These are phyloP conservation scores for Hypena proboscidalis DNA, from an alignment of 2,888 invertebrate species.

Conservation along the genomic window DNA sequence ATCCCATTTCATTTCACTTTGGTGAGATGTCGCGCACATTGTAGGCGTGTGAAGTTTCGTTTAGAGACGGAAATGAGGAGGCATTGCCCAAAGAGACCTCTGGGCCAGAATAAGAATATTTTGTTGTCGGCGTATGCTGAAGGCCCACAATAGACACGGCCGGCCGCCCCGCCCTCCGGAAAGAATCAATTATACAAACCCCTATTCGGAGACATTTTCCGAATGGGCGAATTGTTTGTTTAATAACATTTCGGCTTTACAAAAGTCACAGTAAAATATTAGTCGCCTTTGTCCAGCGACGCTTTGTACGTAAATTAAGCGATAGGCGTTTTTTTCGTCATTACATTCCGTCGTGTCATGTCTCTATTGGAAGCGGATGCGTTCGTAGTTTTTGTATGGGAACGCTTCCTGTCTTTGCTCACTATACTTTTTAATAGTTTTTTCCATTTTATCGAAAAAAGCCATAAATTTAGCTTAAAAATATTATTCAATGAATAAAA, in stretches of 20 bases:
- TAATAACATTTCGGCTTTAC: slow-evolving; percentile 80
- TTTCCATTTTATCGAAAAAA: slow-evolving; percentile 57
- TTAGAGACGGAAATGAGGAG: slow-evolving; percentile 79
- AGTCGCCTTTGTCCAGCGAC: slow-evolving; percentile 66
- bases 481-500: slow-evolving; percentile 42
- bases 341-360: slow-evolving; percentile 64
- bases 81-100: slow-evolving; percentile 72
- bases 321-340: slow-evolving; percentile 67
- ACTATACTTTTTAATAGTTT: slow-evolving; percentile 69
- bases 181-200: slow-evolving; percentile 82
- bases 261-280: slow-evolving; percentile 79
- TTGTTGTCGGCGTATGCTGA: slow-evolving; percentile 58
- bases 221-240: slow-evolving; percentile 85
- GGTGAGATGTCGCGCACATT: slow-evolving; percentile 69
- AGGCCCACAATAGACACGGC: slow-evolving; percentile 65
- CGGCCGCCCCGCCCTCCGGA: slow-evolving; percentile 77
- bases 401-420: slow-evolving; percentile 68
- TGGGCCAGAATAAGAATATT: slow-evolving; percentile 72
- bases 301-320: slow-evolving; percentile 73
- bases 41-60: slow-evolving; percentile 72
- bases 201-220: slow-evolving; percentile 71
- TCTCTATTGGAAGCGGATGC: slow-evolving; percentile 75
- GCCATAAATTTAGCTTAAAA: slow-evolving; percentile 71
- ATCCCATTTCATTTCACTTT: slow-evolving; percentile 79
- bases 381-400: slow-evolving; percentile 68